These are phyloP conservation scores for Coendou prehensilis DNA, from an alignment of 2,797 vertebrate species.

Conservation along the genomic window DNA sequence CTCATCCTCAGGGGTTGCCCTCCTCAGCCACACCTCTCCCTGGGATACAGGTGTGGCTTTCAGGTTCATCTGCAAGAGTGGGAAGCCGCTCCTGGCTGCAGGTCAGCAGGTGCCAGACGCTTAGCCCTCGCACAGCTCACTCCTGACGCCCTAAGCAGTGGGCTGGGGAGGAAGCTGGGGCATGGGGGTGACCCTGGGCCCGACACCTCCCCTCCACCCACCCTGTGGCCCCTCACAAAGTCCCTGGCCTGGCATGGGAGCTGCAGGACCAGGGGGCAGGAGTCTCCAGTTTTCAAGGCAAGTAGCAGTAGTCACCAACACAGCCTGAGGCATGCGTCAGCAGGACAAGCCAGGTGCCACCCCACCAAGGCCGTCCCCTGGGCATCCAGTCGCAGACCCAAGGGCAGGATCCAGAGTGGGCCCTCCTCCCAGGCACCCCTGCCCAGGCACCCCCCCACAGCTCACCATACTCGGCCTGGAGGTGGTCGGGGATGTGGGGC, in stretches of 20 bases:
- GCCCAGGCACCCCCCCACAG: background rate
- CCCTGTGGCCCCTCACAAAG: background rate
- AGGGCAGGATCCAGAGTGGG: background rate
- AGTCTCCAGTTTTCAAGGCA: background rate
- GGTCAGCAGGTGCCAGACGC: background rate
- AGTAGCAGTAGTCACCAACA: background rate
- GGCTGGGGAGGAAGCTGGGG: background rate
- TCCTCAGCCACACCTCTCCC: background rate
- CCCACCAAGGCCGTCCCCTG: background rate
- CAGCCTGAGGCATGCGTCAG: background rate
- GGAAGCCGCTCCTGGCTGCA: background rate
- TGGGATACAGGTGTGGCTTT: fast-evolving
- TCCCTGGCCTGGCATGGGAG: background rate
- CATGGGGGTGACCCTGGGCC: background rate
- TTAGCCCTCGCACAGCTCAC: background rate
- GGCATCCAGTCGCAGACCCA: background rate
- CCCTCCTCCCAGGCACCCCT: background rate
- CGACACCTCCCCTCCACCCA: too few species aligned
- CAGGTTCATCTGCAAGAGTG: fast-evolving
- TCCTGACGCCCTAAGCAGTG: background rate
- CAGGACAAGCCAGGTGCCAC: background rate
- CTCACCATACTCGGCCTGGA: slow-evolving; percentile 93
- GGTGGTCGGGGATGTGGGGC: slow-evolving; percentile 94
- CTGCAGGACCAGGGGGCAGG: background rate
- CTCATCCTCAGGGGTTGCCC: background rate